A percentile compares a stretch with the other conserved stretches of the same genome.
Evolutionary conservation across 2,797 vertebrate genomes (phyloP).

Genomic region (Pygocentrus nattereri): DNA sequence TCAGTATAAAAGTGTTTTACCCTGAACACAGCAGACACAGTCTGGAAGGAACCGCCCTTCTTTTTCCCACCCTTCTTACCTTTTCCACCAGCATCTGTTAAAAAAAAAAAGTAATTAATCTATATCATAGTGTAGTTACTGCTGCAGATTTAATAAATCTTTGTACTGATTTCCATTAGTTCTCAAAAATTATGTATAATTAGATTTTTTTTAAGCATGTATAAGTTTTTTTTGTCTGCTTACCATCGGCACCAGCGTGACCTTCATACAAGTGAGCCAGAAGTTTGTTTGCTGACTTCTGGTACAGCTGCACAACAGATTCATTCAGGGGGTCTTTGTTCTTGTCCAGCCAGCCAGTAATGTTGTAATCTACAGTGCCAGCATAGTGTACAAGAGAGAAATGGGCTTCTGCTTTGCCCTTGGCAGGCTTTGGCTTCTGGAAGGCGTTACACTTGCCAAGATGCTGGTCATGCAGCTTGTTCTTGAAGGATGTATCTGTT

Average conservation of each 20-base stretch:
- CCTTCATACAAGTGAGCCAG: constrained; percentile 73
- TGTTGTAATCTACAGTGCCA: constrained; percentile 47
- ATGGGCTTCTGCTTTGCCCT: no score
- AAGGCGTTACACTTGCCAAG: no score
- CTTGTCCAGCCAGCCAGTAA: constrained; percentile 80
- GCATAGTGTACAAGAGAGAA: no score
- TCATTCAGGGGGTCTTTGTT: constrained; percentile 50
- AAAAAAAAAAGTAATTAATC: no score
- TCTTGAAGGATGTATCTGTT: constrained; percentile 4
- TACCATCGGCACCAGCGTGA: constrained; percentile 71
- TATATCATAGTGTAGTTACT: no score
- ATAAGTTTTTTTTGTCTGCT: background rate
- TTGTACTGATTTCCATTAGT: no score
- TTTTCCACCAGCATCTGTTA: constrained; percentile 42
- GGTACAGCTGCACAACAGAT: constrained; percentile 30
- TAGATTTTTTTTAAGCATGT: no score
- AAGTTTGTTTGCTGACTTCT: constrained; percentile 75
- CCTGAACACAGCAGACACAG: constrained; percentile 89
- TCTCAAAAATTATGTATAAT: no score
- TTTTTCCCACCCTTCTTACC: constrained; percentile 88
- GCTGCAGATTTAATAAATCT: no score
- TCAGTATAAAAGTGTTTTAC: constrained; percentile 64
- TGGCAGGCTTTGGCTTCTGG: no score
- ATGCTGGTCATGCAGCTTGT: constrained; percentile 45
- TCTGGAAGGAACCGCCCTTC: constrained; percentile 92